Base-by-base conservation (phyloP, 2,888 invertebrate species). In the Plemyria rubiginata region DNA sequence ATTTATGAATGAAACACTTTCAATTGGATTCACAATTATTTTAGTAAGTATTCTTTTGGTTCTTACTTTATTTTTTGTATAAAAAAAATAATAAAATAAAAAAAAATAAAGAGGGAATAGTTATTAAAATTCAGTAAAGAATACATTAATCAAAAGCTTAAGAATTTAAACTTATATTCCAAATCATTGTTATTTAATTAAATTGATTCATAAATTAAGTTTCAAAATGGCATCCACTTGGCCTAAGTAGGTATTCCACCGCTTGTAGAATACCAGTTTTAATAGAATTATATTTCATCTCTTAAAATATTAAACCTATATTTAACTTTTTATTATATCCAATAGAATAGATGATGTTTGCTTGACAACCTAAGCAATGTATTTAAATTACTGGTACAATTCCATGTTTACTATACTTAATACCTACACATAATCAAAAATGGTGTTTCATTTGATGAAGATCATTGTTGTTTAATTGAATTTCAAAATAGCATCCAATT, bases 271-370 rank as follows among this genome's bases (percentile, higher is more conserved):
- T 36, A 36, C 15, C 8, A 36, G 8, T 0, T 11, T 50, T 13
- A 12, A 16, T 53, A 22, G n/a, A 53, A 11, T 28, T 52, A 52
- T 41, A 54, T 46, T 54, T 36, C 46, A 48, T 12, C n/a, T 46
- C 38, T 38, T 55, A 55, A 11, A 28, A 12, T 32, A 32, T 54
- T 11, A 43, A 45, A 12, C 38, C 7, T 22, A n/a, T 52, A 52
- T 16, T 51, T 16, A 38, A 51, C 51, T 13, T 45, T 2, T 8
- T 16, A 16, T 16, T 45, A 32, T 15, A 50, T 38, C 8, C 11
- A 38, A 38, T 38, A 38, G 36, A 9, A 11, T 38, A 38, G 12
- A 51, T 0, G 9, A 41, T 41, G 28, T 41, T 45, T 48, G 22
- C 36, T n/a, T 22, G n/a, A 38, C 16, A 15, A 36, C 38, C 36